phyloP scores from a whole-genome alignment of 1,140 invertebrate species.

The Ceratina japonica region DNA sequence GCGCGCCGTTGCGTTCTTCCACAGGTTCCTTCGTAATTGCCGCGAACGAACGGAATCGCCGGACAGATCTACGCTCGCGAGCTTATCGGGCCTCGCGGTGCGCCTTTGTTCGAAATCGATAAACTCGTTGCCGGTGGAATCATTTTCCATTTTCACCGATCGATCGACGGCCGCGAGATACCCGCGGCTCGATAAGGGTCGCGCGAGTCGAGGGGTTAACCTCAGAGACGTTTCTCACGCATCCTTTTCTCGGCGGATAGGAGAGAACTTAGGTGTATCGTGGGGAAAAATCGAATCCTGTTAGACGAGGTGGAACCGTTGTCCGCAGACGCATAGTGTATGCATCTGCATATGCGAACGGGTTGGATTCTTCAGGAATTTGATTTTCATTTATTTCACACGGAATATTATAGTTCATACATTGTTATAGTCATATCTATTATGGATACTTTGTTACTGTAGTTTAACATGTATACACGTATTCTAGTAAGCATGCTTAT shows the following conservation, averaged over 20 bases:
- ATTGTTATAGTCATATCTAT: too few relatives aligned
- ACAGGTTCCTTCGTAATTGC: constrained; percentile 57
- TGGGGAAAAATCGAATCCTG: constrained; percentile 6
- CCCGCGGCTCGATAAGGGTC: constrained; percentile 8
- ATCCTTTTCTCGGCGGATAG: neutral
- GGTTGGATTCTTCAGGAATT: neutral
- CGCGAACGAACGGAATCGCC: constrained; percentile 49
- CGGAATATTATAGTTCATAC: too few relatives aligned
- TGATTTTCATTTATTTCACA: too few relatives aligned
- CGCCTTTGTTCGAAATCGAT: constrained; percentile 61
- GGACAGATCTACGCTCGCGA: constrained; percentile 51
- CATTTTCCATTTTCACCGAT: constrained; percentile 46
- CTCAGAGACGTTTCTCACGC: constrained; percentile 36
- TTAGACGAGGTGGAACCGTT: constrained; percentile 20
- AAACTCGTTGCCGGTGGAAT: constrained; percentile 48
- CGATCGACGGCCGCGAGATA: constrained; percentile 30
- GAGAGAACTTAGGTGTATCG: neutral
- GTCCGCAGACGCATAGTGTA: neutral
- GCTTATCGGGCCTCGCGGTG: constrained; percentile 53
- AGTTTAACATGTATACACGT: neutral
- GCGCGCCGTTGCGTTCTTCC: constrained; percentile 38
- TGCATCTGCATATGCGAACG: neutral
- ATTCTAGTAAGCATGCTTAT: neutral
- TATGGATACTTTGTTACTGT: too few relatives aligned
- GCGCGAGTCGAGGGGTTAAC: constrained; percentile 5